Percentiles rank a stretch among this genome's conserved stretches.
phyloP scores from a whole-genome alignment of 1,140 invertebrate species.

The Zophobas atratus region DNA sequence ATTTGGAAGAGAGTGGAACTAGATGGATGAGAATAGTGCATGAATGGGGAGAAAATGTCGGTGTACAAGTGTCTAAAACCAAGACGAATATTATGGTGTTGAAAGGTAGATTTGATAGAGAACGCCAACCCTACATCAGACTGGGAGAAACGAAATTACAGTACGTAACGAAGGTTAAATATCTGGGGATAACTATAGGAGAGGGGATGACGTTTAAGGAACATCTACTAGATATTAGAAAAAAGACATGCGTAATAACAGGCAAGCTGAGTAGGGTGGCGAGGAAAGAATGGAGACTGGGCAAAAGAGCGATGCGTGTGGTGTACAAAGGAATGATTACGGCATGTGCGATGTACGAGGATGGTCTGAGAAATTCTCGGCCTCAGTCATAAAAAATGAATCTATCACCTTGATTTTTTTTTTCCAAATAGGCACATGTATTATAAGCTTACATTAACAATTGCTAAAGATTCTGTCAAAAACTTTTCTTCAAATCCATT shows the following conservation, averaged over 20 bases:
- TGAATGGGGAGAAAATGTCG: neutral
- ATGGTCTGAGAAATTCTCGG: too few relatives aligned
- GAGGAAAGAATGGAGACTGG: conserved; percentile 54
- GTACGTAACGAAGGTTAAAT: conserved; percentile 19
- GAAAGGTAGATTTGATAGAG: neutral
- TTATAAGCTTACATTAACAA: too few relatives aligned
- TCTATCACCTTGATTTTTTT: too few relatives aligned
- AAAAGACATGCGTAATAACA: neutral
- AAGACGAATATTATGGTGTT: neutral
- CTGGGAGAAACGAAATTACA: conserved; percentile 5
- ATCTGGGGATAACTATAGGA: conserved; percentile 51
- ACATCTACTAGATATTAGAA: conserved; percentile 33
- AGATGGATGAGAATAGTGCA: neutral
- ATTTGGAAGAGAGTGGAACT: conserved; percentile 37
- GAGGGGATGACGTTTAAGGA: neutral
- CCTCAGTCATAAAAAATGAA: too few relatives aligned
- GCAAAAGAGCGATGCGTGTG: conserved; percentile 44
- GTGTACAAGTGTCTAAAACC: neutral
- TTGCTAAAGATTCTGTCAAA: too few relatives aligned
- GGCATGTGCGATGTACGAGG: neutral
- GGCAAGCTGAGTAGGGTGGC: conserved; percentile 51
- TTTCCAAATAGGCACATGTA: too few relatives aligned
- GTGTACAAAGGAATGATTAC: conserved; percentile 55
- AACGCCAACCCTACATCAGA: conserved; percentile 33
- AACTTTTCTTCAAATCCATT: too few relatives aligned